These are phyloP conservation scores for Lypha dubia DNA, from an alignment of 2,888 invertebrate species.

Conservation along the genomic window DNA sequence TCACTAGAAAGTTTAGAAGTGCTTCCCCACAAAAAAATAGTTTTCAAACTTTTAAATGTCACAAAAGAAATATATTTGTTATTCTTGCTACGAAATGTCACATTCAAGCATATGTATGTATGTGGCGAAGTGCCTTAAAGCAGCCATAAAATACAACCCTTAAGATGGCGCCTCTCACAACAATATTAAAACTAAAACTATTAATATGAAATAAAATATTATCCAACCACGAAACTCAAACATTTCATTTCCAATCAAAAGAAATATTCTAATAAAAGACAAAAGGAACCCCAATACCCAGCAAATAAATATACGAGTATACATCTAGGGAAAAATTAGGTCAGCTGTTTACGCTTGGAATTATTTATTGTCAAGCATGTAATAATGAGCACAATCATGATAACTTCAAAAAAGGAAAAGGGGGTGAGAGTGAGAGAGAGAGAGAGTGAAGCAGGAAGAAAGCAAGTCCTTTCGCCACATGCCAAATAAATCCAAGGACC, in stretches of 20 bases:
- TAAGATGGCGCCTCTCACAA: neutral
- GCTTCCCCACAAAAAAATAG: no score
- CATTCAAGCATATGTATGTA: neutral
- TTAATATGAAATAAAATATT: slow-evolving; percentile 1
- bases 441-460: neutral
- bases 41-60: no score
- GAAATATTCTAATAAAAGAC: neutral
- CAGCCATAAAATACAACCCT: slow-evolving; percentile 38
- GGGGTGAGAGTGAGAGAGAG: no score
- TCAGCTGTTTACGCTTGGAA: slow-evolving; percentile 16
- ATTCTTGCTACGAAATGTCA: neutral
- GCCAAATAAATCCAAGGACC: slow-evolving; percentile 56
- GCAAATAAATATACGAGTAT: neutral
- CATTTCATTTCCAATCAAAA: neutral
- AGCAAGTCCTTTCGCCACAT: slow-evolving; percentile 39
- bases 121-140: neutral
- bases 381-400: slow-evolving; percentile 1
- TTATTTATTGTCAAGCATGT: slow-evolving; percentile 7
- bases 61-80: neutral
- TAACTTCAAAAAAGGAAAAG: neutral
- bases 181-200: neutral
- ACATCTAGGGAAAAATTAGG: slow-evolving; percentile 8
- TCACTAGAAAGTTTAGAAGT: no score
- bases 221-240: neutral
- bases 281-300: neutral